A percentile compares a stretch with the other conserved stretches of the same genome.
These are phyloP conservation scores for Laothoe populi DNA, from an alignment of 2,888 invertebrate genomes.

Conservation along the genomic window DNA sequence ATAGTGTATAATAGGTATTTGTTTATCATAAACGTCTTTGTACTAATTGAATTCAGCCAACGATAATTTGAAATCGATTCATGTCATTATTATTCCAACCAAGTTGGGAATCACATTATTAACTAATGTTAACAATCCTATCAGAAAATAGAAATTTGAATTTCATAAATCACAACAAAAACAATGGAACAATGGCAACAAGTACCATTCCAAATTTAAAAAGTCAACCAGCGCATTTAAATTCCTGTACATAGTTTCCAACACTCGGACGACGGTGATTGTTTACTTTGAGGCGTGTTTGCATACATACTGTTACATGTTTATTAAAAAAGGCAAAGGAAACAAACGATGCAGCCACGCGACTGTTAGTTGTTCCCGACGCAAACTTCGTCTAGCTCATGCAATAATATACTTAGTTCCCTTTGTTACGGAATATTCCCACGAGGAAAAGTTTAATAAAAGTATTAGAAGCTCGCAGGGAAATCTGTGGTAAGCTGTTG, in stretches of 20 bases:
- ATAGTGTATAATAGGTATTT: too few species aligned
- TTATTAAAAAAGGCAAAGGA: background rate
- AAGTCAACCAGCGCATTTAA: background rate
- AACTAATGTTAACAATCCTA: too few species aligned
- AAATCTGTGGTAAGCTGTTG: constrained; percentile 36
- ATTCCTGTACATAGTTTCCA: background rate
- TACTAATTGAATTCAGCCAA: too few species aligned
- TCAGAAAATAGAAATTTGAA: background rate
- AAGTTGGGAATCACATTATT: too few species aligned
- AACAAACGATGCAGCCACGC: constrained; percentile 2
- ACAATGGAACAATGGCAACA: background rate
- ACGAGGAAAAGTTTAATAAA: background rate
- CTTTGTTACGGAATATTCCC: background rate
- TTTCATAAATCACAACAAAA: background rate
- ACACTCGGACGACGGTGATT: background rate
- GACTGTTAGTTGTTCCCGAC: background rate
- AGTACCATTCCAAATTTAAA: background rate
- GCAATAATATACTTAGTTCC: constrained; percentile 6
- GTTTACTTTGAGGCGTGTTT: constrained; percentile 2
- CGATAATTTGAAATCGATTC: too few species aligned
- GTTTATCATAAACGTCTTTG: too few species aligned
- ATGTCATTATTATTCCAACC: too few species aligned
- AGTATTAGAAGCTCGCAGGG: constrained; percentile 30
- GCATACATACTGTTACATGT: background rate
- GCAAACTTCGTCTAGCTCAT: constrained; percentile 4